A percentile compares a stretch with the other conserved stretches of the same genome.
Evolutionary conservation across 2,797 vertebrate species (phyloP).

Genomic region (Sebastiscus albofasciatus): DNA sequence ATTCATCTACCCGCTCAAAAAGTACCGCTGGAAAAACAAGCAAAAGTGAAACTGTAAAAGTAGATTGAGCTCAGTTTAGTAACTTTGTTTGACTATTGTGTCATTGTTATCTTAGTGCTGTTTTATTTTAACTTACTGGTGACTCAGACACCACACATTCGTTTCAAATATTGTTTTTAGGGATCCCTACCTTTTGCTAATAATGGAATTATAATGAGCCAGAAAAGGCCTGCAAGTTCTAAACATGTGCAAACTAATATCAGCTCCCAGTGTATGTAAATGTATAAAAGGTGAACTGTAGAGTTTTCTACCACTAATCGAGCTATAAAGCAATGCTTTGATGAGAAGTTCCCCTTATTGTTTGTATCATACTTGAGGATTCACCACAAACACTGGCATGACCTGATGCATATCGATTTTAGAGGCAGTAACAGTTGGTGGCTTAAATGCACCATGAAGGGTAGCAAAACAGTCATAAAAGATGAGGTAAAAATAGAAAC

Average conservation of each 20-base stretch:
- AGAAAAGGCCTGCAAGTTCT: not conserved
- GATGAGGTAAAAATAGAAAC: no score
- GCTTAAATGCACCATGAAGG: not conserved
- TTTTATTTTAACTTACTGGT: not conserved
- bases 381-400: not conserved
- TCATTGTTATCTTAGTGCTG: not conserved
- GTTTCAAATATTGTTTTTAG: not conserved
- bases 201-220: not conserved
- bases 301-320: not conserved
- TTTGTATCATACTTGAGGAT: not conserved
- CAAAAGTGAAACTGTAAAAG: slow-evolving; percentile 3
- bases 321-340: not conserved
- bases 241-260: not conserved
- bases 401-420: not conserved
- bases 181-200: not conserved
- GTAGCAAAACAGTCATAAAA: not conserved
- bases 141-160: not conserved
- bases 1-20: not conserved
- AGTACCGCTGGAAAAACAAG: not conserved
- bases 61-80: not conserved
- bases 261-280: not conserved
- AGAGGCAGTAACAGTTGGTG: not conserved
- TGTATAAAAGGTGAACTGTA: not conserved
- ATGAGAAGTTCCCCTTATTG: not conserved
- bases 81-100: not conserved